phyloP scores from a whole-genome alignment of 2,113 vertebrate species.

The Platycercus adscitus region DNA sequence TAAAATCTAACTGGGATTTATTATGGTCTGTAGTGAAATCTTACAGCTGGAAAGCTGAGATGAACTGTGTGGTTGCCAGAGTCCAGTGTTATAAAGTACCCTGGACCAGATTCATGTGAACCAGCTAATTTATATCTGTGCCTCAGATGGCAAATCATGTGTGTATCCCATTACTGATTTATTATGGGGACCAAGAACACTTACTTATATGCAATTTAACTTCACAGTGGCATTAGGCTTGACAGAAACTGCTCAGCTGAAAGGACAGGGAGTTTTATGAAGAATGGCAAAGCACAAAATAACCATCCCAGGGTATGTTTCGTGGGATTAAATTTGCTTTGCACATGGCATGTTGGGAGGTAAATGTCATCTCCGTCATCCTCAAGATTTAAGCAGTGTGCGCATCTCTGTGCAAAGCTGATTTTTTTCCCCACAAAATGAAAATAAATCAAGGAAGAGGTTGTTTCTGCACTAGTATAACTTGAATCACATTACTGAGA shows the following conservation, averaged over 20 bases:
- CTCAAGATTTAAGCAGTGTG: neutral
- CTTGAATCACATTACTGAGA: neutral
- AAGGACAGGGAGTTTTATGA: neutral
- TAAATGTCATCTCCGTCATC: constrained; percentile 15
- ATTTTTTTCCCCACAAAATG: neutral
- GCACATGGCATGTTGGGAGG: neutral
- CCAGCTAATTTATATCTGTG: constrained; percentile 45
- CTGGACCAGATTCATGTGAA: neutral
- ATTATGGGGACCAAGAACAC: neutral
- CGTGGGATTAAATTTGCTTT: neutral
- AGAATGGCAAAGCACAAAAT: neutral
- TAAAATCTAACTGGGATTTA: constrained; percentile 53
- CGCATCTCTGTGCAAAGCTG: neutral
- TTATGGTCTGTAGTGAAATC: constrained; percentile 17
- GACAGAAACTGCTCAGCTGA: constrained; percentile 15
- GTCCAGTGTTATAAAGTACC: neutral
- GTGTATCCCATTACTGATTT: constrained; percentile 14
- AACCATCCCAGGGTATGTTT: neutral
- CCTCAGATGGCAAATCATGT: constrained; percentile 12
- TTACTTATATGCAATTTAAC: constrained; percentile 36
- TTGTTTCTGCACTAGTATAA: neutral
- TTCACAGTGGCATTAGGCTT: constrained; percentile 5
- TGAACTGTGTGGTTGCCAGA: constrained; percentile 6
- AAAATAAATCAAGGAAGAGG: neutral
- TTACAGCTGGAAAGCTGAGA: constrained; percentile 47